Percentiles rank a stretch among this genome's conserved stretches.
Conservation (phyloP, 2,888 invertebrate genomes). For the Eubasilissa splendida region DNA sequence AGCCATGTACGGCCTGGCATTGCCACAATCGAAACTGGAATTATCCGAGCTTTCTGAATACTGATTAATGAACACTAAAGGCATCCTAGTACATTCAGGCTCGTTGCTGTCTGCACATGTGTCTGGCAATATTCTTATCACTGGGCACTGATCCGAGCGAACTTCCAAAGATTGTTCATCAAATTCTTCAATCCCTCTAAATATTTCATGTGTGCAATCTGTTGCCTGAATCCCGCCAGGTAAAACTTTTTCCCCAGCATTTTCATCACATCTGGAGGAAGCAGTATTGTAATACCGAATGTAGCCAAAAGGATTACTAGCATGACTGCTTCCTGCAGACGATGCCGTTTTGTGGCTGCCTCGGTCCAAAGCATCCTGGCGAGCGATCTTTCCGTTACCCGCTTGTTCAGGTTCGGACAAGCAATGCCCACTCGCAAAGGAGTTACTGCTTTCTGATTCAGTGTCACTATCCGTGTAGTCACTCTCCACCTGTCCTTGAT, state of each 20-base stretch:
- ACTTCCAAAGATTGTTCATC: slow-evolving; percentile 30
- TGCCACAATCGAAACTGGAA: slow-evolving; percentile 73
- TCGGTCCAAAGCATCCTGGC: slow-evolving; percentile 76
- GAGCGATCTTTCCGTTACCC: slow-evolving; percentile 66
- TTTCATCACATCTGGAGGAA: slow-evolving; percentile 64
- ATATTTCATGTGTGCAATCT: slow-evolving; percentile 68
- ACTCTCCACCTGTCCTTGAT: slow-evolving; percentile 69
- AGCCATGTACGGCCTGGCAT: slow-evolving; percentile 73
- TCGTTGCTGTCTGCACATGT: slow-evolving; percentile 35
- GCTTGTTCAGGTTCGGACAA: slow-evolving; percentile 58
- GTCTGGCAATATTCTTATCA: slow-evolving; percentile 51
- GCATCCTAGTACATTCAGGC: slow-evolving; percentile 65
- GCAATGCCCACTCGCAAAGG: slow-evolving; percentile 64
- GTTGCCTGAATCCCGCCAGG: slow-evolving; percentile 62
- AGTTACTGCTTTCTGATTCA: slow-evolving; percentile 67
- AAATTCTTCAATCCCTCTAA: slow-evolving; percentile 59
- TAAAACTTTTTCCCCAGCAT: slow-evolving; percentile 61
- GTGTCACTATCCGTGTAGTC: slow-evolving; percentile 66
- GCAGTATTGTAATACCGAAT: slow-evolving; percentile 77
- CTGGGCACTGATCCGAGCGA: slow-evolving; percentile 40
- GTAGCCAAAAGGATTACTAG: slow-evolving; percentile 78
- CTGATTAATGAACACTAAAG: slow-evolving; percentile 67
- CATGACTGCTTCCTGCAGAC: slow-evolving; percentile 73
- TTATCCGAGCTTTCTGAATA: slow-evolving; percentile 76
- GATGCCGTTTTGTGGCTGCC: slow-evolving; percentile 68